These are phyloP conservation scores for Patella depressa DNA, from an alignment of 2,888 invertebrate species.

Conservation along the genomic window DNA sequence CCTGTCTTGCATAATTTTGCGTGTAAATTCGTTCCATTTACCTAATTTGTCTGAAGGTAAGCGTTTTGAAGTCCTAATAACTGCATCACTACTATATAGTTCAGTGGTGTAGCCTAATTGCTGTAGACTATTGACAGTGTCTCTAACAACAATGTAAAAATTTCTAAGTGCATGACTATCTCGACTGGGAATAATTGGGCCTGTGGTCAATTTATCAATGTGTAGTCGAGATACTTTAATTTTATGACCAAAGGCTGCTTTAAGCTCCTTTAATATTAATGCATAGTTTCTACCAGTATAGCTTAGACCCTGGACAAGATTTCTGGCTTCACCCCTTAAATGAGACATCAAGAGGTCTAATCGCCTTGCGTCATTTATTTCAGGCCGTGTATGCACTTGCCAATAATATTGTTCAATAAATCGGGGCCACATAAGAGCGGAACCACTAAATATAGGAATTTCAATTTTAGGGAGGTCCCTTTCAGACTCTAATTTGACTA, in stretches of 20 bases:
- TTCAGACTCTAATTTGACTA: conserved; percentile 11
- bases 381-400: neutral
- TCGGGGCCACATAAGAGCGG: neutral
- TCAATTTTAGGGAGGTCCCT: conserved; percentile 11
- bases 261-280: neutral
- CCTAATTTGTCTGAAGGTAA: neutral
- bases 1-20: neutral
- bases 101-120: neutral
- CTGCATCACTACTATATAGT: neutral
- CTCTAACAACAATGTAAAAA: neutral
- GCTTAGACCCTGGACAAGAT: neutral
- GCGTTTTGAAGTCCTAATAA: neutral
- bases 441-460: neutral
- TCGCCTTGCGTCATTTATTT: neutral
- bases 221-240: neutral
- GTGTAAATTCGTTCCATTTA: neutral
- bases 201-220: neutral
- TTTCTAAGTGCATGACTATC: neutral
- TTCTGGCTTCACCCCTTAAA: neutral
- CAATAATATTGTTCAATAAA: neutral
- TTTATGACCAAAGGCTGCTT: neutral
- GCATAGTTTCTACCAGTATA: neutral
- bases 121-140: neutral
- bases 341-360: neutral
- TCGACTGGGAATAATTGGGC: neutral